Base-by-base conservation (phyloP, 2,113 vertebrate genomes). In the Stigmatopora nigra region DNA sequence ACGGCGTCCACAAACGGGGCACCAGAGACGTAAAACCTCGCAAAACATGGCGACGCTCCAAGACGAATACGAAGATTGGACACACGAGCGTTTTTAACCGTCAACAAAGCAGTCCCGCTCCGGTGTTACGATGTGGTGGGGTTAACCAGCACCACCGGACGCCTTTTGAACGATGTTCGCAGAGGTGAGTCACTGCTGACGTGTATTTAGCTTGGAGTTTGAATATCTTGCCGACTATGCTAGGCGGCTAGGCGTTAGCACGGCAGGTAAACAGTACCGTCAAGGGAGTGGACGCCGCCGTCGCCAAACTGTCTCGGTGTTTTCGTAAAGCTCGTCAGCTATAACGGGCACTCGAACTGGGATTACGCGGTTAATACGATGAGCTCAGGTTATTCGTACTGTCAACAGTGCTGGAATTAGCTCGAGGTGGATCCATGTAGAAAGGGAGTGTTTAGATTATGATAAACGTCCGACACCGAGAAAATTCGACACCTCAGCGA, bases 11-110 rank as follows among this genome's bases (percentile, higher is more conserved):
- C 44, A 65, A 74, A 72, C 65, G n/a, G 77, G 75, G 73, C 81
- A 38, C 56, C 36, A 15, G 15, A 69, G 73, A 87, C 84, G 84
- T 88, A 86, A 88, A 41, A 82, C 68, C 87, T 76, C 7, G 63
- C 89, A 87, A 31, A 88, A 90, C 85, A 92, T 92, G 91, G 91
- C 89, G 88, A 80, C 87, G 80, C 81, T 82, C 84, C 83, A 85
- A 79, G 68, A 80, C 82, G 84, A 80, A 80, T 81, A 79, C 87
- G 81, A 84, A 84, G 86, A 78, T 75, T 86, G 86, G 87, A 79
- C 73, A 78, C 76, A 84, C 81, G 79, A 75, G 44, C 72, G 80
- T 22, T 88, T 87, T 84, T 90, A 87, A 86, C 78, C 48, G 58
- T 69, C 17, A 73, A 75, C 71, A 82, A 64, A 71, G 73, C 60